phyloP scores from a whole-genome alignment of 1,140 invertebrate species.

The Zeugodacus cucurbitae region DNA sequence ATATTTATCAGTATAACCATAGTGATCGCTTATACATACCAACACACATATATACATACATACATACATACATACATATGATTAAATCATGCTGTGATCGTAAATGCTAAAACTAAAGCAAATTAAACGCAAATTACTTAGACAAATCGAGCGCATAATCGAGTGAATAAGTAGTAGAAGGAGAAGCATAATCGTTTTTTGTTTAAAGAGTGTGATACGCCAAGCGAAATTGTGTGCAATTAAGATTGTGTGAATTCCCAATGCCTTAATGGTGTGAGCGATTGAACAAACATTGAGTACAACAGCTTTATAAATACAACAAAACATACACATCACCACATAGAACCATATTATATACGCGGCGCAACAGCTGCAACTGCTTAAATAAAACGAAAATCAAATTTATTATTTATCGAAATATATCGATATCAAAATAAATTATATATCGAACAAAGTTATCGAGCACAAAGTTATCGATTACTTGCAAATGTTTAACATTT shows the following conservation, averaged over 20 bases:
- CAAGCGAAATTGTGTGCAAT: constrained; percentile 23
- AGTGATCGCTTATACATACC: background rate
- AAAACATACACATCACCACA: background rate
- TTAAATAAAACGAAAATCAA: too few species aligned
- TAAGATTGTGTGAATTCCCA: constrained; percentile 1
- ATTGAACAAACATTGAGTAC: background rate
- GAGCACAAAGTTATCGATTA: background rate
- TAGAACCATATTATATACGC: background rate
- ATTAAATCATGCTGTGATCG: constrained; percentile 2
- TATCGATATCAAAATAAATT: background rate
- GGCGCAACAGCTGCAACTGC: too few species aligned
- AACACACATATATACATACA: too few species aligned
- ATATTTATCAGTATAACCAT: background rate
- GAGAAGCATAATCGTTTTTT: background rate
- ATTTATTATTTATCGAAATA: background rate
- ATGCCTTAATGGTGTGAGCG: background rate
- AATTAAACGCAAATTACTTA: background rate
- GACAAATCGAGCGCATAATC: background rate
- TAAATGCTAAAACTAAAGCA: background rate
- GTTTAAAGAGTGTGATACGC: constrained; percentile 14
- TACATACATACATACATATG: background rate
- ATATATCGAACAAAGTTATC: background rate
- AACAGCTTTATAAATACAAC: background rate
- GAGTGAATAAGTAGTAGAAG: background rate
- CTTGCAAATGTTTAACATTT: constrained; percentile 29